Base-by-base conservation (phyloP, 2,888 invertebrate genomes). In the Eretmocerus hayati region DNA sequence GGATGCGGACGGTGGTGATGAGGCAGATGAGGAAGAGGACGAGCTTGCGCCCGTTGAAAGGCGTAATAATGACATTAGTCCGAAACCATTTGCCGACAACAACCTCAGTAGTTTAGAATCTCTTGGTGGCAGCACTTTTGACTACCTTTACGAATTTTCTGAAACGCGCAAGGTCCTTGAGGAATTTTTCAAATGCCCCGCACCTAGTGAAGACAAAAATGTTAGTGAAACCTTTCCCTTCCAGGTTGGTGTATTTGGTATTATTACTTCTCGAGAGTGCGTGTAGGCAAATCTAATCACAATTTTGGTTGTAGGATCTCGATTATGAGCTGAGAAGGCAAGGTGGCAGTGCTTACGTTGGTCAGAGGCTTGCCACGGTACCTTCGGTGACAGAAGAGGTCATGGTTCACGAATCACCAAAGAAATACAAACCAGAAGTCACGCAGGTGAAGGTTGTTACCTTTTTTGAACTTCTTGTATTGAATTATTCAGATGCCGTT, bases 121-220 rank as follows among this genome's bases (percentile, higher is more conserved):
- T 3, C 62, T 70, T 6, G 66, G 69, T 22, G 70, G 68, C 43
- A 70, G 70, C 43, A 87, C 89, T 30, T 90, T 89, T 69, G 90
- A 91, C 75, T 90, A 90, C 73, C 72, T 90, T 55, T 91, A 91
- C 71, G 92, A 92, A 73, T 91, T 91, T 73, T 91, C 91, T 0
- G 91, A 92, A 74, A 92, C 92, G 20, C 78, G 90, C 57, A 91
- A 91, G 75, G 91, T 92, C 39, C 75, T 92, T 36, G 91, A 92
- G 66, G 91, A 92, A 74, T 92, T 92, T 75, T 92, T 91, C 76
- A 84, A 87, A 69, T 87, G 87, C 67, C 85, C 85, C 41, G 81
- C 83, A 47, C 76, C 77, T 20, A 77, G 79, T 56, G 77, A 80
- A 63, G 81, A 82, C 55, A 80, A 79, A 54, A 62, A 60, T 44